phyloP scores from a whole-genome alignment of 2,113 vertebrate genomes.

The Stegostoma tigrinum region DNA sequence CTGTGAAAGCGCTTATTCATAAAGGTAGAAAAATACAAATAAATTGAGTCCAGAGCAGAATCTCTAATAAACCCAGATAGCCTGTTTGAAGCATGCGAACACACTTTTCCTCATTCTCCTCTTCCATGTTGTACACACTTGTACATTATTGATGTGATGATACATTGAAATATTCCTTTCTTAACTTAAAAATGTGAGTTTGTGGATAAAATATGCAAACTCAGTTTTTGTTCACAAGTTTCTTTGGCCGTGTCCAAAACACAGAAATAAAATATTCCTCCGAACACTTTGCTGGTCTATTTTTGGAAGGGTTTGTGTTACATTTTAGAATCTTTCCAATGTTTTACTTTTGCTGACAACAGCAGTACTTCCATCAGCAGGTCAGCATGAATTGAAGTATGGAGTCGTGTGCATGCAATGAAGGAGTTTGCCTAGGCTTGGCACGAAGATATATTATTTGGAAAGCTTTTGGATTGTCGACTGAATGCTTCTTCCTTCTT shows the following conservation, averaged over 20 bases:
- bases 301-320: background rate
- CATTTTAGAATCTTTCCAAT: background rate
- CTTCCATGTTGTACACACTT: background rate
- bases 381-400: too few relatives aligned
- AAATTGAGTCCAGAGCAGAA: background rate
- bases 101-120: background rate
- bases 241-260: background rate
- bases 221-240: background rate
- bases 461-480: background rate
- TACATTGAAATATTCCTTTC: background rate
- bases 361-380: background rate
- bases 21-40: background rate
- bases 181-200: background rate
- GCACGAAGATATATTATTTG: background rate
- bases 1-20: background rate
- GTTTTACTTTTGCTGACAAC: background rate
- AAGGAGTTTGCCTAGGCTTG: background rate
- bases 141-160: background rate
- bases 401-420: too few relatives aligned
- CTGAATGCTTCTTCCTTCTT: background rate
- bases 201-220: background rate
- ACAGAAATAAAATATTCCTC: background rate
- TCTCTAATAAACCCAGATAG: background rate
- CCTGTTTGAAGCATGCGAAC: background rate
- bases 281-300: background rate